Evolutionary conservation across 2,797 vertebrate genomes (phyloP), one percentile per base, ranked within the genome.

Genomic region (Pampus argenteus): DNA sequence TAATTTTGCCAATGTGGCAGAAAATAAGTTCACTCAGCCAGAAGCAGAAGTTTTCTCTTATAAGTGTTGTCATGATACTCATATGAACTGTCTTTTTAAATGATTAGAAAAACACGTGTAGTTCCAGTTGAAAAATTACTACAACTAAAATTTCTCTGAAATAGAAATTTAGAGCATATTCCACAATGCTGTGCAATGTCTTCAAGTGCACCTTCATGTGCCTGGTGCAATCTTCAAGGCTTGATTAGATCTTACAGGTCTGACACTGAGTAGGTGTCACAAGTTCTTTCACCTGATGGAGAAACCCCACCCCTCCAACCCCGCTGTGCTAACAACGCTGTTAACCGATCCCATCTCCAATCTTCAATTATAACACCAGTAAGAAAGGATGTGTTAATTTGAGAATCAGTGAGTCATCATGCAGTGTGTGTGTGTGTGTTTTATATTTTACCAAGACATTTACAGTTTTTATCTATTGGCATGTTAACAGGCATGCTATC

Each of bases 321-420:
- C 61, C 78, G 66, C 78, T 81, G 71, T 49, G 26, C 55, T 82
- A 88, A 83, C 74, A 81, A 34, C 31, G 34, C 40, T 76, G 76
- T 67, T 87, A 87, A 84, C 71, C 65, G 62, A 31, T 78, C 49
- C 42, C 47, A 78, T 82, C 79, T 76, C 68, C 73, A 69, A 79
- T 86, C 76, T 72, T 64, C 50, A 63, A 57, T 66, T 69, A 67
- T 66, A 79, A 73, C 70, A 82, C 20, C 48, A 42, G 55, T n/a
- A 48, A 67, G 70, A 81, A 67, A 63, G 71, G 57, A 82, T 76
- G 76, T 66, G 78, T 80, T 79, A 79, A 83, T 83, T 64, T 71
- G 59, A 84, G 51, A 76, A 20, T 59, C 22, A 44, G 18, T 71
- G 71, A 81, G 61, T 88, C 79, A 83, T 72, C 36, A 20, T 8